A percentile compares a stretch with the other conserved stretches of the same genome.
These are phyloP conservation scores for Apodemus sylvaticus DNA, from an alignment of 2,113 vertebrate genomes.

Conservation along the genomic window DNA sequence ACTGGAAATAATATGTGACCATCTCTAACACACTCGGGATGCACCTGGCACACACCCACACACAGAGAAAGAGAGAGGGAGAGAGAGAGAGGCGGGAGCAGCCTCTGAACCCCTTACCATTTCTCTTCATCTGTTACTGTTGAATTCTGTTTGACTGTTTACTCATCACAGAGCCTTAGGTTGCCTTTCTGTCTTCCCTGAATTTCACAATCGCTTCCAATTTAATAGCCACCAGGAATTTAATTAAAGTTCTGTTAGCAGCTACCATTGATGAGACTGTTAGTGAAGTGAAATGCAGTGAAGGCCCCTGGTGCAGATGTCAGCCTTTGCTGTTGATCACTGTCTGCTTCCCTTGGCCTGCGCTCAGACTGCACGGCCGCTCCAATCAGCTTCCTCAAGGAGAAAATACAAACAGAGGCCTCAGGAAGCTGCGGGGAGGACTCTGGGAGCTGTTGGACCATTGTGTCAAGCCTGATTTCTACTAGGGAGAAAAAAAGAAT, in stretches of 20 bases:
- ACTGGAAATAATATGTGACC: background rate
- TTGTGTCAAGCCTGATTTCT: background rate
- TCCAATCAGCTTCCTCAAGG: background rate
- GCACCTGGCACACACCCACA: background rate
- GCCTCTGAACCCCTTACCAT: background rate
- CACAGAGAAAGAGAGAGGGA: too few species aligned
- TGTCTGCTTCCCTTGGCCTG: slow-evolving; percentile 12
- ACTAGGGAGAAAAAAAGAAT: too few species aligned
- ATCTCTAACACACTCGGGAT: background rate
- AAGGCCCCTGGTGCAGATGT: slow-evolving; percentile 48
- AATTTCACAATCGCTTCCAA: slow-evolving; percentile 62
- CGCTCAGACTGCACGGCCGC: background rate
- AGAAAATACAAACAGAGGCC: background rate
- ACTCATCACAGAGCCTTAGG: background rate
- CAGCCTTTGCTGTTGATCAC: slow-evolving; percentile 39
- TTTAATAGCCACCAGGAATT: slow-evolving; percentile 73
- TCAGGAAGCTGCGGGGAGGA: background rate
- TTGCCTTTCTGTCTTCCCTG: slow-evolving; percentile 28
- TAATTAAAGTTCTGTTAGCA: slow-evolving; percentile 75
- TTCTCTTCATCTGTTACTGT: background rate
- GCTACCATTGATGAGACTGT: slow-evolving; percentile 69
- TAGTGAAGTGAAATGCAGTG: slow-evolving; percentile 68
- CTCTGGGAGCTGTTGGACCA: background rate
- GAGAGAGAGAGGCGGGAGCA: too few species aligned
- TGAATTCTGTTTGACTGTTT: slow-evolving; percentile 42